Percentiles rank a stretch among this genome's conserved stretches.
These are phyloP conservation scores for Pseudomyrmex sp. DNA, from an alignment of 1,140 invertebrate genomes.

Conservation along the genomic window DNA sequence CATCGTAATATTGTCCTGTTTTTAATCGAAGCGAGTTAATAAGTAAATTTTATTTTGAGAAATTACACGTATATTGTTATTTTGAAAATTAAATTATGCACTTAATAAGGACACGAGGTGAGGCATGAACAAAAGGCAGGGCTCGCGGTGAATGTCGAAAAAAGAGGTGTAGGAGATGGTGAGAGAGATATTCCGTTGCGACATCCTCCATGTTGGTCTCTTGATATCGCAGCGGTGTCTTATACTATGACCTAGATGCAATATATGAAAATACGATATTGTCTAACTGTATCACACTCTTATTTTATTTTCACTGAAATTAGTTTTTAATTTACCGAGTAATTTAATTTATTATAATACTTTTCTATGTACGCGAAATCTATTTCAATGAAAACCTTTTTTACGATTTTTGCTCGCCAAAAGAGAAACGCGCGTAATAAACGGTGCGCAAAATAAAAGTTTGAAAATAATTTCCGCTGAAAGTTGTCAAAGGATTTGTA, in stretches of 20 bases:
- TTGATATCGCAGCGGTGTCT: slow-evolving; percentile 63
- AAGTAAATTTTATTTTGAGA: not conserved
- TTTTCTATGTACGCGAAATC: too few relatives aligned
- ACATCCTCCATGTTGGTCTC: slow-evolving; percentile 72
- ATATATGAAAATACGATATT: slow-evolving; percentile 41
- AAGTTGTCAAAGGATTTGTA: too few relatives aligned
- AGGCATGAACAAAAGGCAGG: slow-evolving; percentile 55
- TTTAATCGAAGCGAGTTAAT: not conserved
- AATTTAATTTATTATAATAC: not conserved
- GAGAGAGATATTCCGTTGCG: slow-evolving; percentile 70
- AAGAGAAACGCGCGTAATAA: too few relatives aligned
- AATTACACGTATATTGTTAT: not conserved
- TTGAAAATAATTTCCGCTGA: too few relatives aligned
- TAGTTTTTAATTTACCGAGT: not conserved
- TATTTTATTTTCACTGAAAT: not conserved
- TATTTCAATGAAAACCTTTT: too few relatives aligned
- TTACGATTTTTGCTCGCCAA: too few relatives aligned
- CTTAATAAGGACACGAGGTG: slow-evolving; percentile 34
- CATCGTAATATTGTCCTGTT: not conserved
- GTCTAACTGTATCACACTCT: slow-evolving; percentile 24
- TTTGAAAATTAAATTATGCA: not conserved
- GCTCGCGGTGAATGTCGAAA: slow-evolving; percentile 26
- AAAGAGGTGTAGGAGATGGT: slow-evolving; percentile 64
- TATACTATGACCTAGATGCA: slow-evolving; percentile 41
- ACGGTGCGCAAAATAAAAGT: too few relatives aligned